Base-by-base conservation (phyloP, 2,888 invertebrate species). In the Microctonus brassicae region DNA sequence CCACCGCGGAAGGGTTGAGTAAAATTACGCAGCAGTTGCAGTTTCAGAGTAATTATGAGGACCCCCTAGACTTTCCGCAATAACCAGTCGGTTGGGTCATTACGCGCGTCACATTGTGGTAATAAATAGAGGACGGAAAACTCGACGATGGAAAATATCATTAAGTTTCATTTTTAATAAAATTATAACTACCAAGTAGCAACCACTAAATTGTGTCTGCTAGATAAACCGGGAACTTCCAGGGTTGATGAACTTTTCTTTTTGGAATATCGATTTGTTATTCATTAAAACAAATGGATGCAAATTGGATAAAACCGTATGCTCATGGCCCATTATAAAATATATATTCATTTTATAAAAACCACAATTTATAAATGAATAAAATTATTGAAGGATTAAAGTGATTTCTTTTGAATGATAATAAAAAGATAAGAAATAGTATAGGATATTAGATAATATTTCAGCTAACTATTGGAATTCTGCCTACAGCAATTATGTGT, bases 21-120 rank as follows among this genome's bases (percentile, higher is more conserved):
- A 73, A 74, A 76, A 77, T 77, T 73, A 77, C 77, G 70, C 70
- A 72, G 77, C 70, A 75, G 75, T 75, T 70, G 75, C 66, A 63
- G 72, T 47, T 47, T 47, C 47, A 66, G 64, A 75, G 75, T 73
- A 75, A 75, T 75, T 76, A 75, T 69, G 69, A 66, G 70, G 66
- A 39, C 60, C 74, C 70, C 68, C 24, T 62, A 72, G 72, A 74
- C 69, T 72, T 73, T 69, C 74, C 71, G 71, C 75, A 74, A 76
- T 76, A 76, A 75, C 75, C 75, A 71, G 75, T 73, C 58, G 74
- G 72, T 68, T 72, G 70, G 36, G 62, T 60, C 67, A 73, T 75
- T 72, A 69, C 66, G 57, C 62, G 64, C 69, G 72, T 77, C 55
- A 47, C 68, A 66, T 72, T 53, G 34, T 20, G 22, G 33, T 17